Evolutionary conservation across 2,888 invertebrate genomes (phyloP), one percentile per base, ranked within the genome.

Genomic region (Xestobium rufovillosum): DNA sequence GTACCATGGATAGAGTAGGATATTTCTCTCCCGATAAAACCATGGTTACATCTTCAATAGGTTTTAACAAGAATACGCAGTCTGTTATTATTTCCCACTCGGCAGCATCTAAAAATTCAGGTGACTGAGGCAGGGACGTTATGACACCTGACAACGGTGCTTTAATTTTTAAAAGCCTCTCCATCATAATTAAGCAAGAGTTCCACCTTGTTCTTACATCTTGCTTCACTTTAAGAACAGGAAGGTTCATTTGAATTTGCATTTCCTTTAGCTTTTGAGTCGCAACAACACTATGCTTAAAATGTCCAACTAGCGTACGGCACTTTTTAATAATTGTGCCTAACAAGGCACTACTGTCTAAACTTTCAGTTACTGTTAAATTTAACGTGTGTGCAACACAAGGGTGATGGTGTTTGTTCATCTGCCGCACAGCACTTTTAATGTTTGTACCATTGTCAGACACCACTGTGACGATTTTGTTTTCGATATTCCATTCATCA

Each of bases 401-500:
- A 9, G 38, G 36, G 16, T 38, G 39, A 31, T 41, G 28, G 25
- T 17, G 28, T 11, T 25, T 27, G 8, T 27, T 35, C 31, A 11
- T 12, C 25, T 3, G n/a, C n/a, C n/a, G n/a, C n/a, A n/a, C n/a
- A n/a, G n/a, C n/a, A n/a, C n/a, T n/a, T n/a, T n/a, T n/a, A n/a
- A 39, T 31, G n/a, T 31, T 30, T 23, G 16, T 34, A 14, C 26
- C 14, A 26, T 26, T 34, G 11, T 34, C 26, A 9, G 14, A 8
- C 15, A 34, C 2, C 3, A 12, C 14, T 3, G 26, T 34, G 3
- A 34, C 34, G 9, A 19, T 32, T 50, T 55, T 57, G 14, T 50
- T 26, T 10, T 3, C 12, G 28, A 55, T 49, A 32, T 47, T 31
- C 51, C 49, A 54, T 11, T 48, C 39, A 38, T 43, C 29, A 4